A percentile compares a stretch with the other conserved stretches of the same genome.
These are phyloP conservation scores for Scytalopus superciliaris DNA, from an alignment of 2,113 vertebrate species.

Conservation along the genomic window DNA sequence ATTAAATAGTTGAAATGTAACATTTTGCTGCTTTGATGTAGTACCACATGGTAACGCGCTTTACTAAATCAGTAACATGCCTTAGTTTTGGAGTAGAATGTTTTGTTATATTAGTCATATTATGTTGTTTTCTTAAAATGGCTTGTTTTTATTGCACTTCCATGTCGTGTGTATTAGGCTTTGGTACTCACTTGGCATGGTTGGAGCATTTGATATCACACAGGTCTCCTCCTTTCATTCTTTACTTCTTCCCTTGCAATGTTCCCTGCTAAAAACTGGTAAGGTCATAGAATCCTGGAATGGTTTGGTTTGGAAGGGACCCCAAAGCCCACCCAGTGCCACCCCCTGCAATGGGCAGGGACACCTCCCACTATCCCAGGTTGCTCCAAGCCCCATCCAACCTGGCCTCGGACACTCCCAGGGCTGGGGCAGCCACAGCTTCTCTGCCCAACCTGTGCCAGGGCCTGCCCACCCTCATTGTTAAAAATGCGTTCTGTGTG, in stretches of 20 bases:
- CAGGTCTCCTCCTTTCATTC: not conserved
- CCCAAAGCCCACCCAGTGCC: accelerated
- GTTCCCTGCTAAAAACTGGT: not conserved
- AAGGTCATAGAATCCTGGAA: not conserved
- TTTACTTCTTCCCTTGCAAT: not conserved
- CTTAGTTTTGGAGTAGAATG: not conserved
- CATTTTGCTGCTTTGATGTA: conserved; percentile 33
- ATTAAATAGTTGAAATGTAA: not conserved
- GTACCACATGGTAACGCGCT: not conserved
- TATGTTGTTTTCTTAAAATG: not conserved
- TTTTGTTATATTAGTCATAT: not conserved
- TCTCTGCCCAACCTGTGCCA: not conserved
- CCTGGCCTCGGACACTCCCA: not conserved
- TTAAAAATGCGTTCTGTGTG: not conserved
- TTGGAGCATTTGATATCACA: not conserved
- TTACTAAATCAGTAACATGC: not conserved
- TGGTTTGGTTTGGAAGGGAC: not conserved
- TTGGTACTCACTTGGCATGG: not conserved
- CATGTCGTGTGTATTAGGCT: not conserved
- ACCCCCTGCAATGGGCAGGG: not conserved
- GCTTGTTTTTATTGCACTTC: not conserved
- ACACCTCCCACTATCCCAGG: not conserved
- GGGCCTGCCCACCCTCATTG: accelerated
- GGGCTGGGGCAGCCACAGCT: not conserved
- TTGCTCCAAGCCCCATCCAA: not conserved